These are phyloP conservation scores for Ladona fulva DNA, from an alignment of 1,140 invertebrate species.

Conservation along the genomic window DNA sequence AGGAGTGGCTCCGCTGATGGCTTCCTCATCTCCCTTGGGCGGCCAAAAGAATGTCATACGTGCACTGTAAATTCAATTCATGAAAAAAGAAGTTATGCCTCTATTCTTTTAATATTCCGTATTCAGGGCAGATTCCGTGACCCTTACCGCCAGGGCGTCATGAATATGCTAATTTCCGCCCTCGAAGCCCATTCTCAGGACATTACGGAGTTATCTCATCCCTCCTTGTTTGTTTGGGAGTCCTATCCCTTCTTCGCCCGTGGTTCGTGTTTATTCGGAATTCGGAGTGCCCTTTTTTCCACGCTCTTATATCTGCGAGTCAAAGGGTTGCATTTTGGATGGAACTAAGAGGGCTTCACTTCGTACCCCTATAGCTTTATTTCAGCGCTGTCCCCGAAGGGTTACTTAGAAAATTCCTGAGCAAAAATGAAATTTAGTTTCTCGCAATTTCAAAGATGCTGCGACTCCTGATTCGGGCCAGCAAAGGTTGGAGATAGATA, in stretches of 20 bases:
- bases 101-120: conserved; percentile 3
- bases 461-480: too few relatives aligned
- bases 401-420: too few relatives aligned
- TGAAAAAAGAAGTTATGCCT: background rate
- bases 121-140: background rate
- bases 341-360: too few relatives aligned
- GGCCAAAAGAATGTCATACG: background rate
- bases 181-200: background rate
- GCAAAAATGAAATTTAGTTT: too few relatives aligned
- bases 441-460: too few relatives aligned
- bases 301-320: background rate
- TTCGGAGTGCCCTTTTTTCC: background rate
- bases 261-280: background rate
- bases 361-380: too few relatives aligned
- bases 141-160: background rate
- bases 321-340: background rate
- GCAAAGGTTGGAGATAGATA: too few relatives aligned
- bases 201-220: conserved; percentile 5
- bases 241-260: background rate
- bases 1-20: background rate
- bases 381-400: too few relatives aligned
- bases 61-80: background rate
- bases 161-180: background rate
- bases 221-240: background rate
- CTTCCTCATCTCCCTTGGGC: background rate